Conservation (phyloP, 2,113 vertebrate genomes). For the Plotosus lineatus region DNA sequence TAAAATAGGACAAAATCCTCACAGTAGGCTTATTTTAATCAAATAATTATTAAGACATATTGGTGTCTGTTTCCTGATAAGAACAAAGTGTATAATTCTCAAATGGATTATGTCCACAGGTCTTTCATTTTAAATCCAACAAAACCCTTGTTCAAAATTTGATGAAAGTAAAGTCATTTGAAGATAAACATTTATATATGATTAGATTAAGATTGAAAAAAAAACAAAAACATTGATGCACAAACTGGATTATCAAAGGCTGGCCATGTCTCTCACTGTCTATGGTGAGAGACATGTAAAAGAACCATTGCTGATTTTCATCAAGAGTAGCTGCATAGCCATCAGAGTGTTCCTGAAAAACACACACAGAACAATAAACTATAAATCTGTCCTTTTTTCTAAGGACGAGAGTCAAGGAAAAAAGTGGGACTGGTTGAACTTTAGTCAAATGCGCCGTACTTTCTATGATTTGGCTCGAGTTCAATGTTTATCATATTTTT, state of each 20-base stretch:
- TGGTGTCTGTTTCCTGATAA: neutral
- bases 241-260: too few species aligned
- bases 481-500: neutral
- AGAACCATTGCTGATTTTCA: too few species aligned
- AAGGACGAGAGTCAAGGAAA: neutral
- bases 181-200: neutral
- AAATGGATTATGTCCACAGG: neutral
- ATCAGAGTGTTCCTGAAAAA: too few species aligned
- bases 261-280: too few species aligned
- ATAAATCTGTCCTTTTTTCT: neutral
- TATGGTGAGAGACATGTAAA: too few species aligned
- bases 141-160: neutral
- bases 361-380: slow-evolving; percentile 4
- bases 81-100: neutral
- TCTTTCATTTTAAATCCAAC: neutral
- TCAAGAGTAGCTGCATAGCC: too few species aligned
- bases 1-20: too few species aligned
- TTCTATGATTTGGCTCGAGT: neutral
- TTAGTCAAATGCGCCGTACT: neutral
- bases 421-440: neutral
- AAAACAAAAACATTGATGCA: neutral
- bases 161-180: neutral
- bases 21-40: neutral
- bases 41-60: neutral
- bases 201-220: neutral